Percentiles rank a stretch among this genome's conserved stretches.
These are phyloP conservation scores for Drosophila miranda DNA, from an alignment of 1,140 invertebrate species.

Conservation along the genomic window DNA sequence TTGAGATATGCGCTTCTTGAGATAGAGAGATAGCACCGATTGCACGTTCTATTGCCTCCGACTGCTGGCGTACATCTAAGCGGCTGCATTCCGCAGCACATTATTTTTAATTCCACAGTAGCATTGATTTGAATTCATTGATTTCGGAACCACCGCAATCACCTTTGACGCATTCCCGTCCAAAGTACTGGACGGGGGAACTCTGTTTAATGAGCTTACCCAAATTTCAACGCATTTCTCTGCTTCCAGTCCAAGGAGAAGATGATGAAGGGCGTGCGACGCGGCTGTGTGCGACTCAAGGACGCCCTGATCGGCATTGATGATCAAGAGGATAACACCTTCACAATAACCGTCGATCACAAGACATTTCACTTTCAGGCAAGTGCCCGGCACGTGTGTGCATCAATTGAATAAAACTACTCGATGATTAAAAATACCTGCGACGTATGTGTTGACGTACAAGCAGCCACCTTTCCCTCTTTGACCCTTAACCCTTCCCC, in stretches of 20 bases:
- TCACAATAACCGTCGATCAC: constrained; percentile 99
- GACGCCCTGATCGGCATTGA: constrained; percentile 99
- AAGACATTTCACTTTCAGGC: constrained; percentile 99
- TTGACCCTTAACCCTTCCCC: not conserved
- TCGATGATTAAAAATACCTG: constrained; percentile 1
- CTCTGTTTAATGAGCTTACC: constrained; percentile 17
- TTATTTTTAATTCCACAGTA: constrained; percentile 83
- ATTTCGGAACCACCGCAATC: not conserved
- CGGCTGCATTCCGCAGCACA: constrained; percentile 82
- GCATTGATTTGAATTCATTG: constrained; percentile 24
- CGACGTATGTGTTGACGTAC: not conserved
- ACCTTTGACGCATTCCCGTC: constrained; percentile 6
- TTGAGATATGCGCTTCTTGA: not conserved
- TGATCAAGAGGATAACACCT: constrained; percentile 99
- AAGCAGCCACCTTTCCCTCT: too few species aligned
- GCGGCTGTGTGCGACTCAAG: constrained; percentile 96
- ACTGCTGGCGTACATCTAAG: constrained; percentile 85
- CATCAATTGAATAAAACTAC: not conserved
- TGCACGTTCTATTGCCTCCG: constrained; percentile 74
- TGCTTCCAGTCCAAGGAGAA: constrained; percentile 97
- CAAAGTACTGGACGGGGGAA: too few species aligned
- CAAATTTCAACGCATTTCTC: constrained; percentile 12
- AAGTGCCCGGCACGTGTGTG: constrained; percentile 20
- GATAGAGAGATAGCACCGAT: not conserved
- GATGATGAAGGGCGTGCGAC: constrained; percentile 97